Conservation (phyloP, 1,140 invertebrate genomes). For the Meloidogyne exigua region DNA sequence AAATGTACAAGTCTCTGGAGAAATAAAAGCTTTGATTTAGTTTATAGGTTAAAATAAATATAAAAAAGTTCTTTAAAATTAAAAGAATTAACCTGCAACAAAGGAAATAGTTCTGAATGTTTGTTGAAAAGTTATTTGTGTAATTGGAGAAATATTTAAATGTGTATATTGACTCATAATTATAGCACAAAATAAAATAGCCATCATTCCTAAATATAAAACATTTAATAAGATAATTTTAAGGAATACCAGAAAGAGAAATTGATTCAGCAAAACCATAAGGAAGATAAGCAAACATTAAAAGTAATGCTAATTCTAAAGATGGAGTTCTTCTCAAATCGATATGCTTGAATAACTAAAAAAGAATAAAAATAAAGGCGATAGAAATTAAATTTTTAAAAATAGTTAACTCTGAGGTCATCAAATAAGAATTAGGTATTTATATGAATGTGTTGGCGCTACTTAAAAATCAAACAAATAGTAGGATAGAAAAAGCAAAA, state of each 20-base stretch:
- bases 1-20: conserved; percentile 89
- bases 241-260: conserved; percentile 73
- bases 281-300: conserved; percentile 95
- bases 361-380: conserved; percentile 7
- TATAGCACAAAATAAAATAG: conserved; percentile 95
- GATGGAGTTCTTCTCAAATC: conserved; percentile 95
- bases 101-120: conserved; percentile 95
- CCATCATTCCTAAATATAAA: conserved; percentile 83
- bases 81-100: conserved; percentile 72
- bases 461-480: too few relatives aligned
- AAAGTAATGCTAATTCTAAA: conserved; percentile 94
- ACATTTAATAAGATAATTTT: conserved; percentile 16
- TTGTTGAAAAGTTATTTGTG: conserved; percentile 98
- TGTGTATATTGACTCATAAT: conserved; percentile 99
- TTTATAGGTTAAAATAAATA: too few relatives aligned
- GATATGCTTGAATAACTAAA: conserved; percentile 80
- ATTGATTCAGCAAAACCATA: conserved; percentile 96
- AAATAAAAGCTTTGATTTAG: too few relatives aligned
- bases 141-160: conserved; percentile 94
- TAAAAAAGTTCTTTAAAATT: neutral
- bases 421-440: too few relatives aligned
- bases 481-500: too few relatives aligned
- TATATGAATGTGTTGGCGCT: too few relatives aligned
- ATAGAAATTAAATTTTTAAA: conserved; percentile 12
- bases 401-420: too few relatives aligned